Conservation (phyloP, 1,140 invertebrate species). For the Lepidurus arcticus region DNA sequence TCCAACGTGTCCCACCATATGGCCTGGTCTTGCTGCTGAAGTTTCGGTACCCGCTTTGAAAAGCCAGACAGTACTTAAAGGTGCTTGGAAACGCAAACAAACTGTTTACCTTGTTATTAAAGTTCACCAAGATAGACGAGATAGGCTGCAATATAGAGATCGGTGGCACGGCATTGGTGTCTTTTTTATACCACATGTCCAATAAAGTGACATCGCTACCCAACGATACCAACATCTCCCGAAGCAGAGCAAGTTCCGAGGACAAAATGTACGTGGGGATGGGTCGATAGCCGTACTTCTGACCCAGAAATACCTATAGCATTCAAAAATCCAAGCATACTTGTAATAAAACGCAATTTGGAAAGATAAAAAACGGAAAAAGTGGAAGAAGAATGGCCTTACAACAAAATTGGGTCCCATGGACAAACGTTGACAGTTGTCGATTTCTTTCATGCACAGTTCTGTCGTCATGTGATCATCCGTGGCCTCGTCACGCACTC, state of each 20-base stretch:
- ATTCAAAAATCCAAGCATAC: conserved; percentile 28
- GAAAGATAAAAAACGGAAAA: background rate
- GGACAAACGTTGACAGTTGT: conserved; percentile 92
- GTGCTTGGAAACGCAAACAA: conserved; percentile 15
- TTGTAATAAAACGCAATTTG: conserved; percentile 9
- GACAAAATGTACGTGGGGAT: conserved; percentile 92
- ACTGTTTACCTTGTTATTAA: conserved; percentile 87
- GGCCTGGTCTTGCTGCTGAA: conserved; percentile 91
- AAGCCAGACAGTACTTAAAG: conserved; percentile 24
- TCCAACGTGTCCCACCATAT: conserved; percentile 95
- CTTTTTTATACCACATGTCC: conserved; percentile 94
- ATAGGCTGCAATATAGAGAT: conserved; percentile 93
- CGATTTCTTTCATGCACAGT: conserved; percentile 95
- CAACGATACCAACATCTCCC: conserved; percentile 68
- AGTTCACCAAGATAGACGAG: conserved; percentile 93
- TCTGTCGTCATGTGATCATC: conserved; percentile 99
- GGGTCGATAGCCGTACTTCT: conserved; percentile 96
- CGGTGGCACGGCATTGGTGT: conserved; percentile 88
- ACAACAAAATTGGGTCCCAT: conserved; percentile 98
- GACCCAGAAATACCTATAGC: conserved; percentile 80
- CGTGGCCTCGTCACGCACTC: conserved; percentile 90
- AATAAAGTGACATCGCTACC: conserved; percentile 76
- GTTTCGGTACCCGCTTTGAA: conserved; percentile 76
- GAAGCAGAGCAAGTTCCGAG: conserved; percentile 81
- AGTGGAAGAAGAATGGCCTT: conserved; percentile 37